Percentiles rank a stretch among this genome's conserved stretches.
Conservation (phyloP, 1,140 invertebrate species). For the Samia ricini region DNA sequence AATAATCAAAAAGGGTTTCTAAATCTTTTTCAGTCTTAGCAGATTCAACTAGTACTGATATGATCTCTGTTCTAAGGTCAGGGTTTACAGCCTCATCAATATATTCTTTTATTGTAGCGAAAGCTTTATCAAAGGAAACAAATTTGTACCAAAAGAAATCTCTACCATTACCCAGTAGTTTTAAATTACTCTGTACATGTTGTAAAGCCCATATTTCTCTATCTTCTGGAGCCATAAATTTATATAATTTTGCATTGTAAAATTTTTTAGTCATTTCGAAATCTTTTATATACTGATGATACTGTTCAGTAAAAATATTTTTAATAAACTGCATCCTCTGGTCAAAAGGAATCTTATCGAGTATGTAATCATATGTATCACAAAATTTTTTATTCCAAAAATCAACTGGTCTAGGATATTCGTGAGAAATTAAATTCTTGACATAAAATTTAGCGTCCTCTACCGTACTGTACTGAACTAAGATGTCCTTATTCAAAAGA, state of each 20-base stretch:
- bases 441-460: slow-evolving; percentile 44
- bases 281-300: slow-evolving; percentile 40
- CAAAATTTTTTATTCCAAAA: slow-evolving; percentile 44
- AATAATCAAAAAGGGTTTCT: slow-evolving; percentile 42
- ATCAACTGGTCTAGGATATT: not conserved
- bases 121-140: slow-evolving; percentile 44
- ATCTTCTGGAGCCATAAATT: slow-evolving; percentile 39
- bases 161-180: slow-evolving; percentile 32
- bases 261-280: slow-evolving; percentile 49
- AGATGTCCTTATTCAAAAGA: slow-evolving; percentile 29
- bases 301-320: slow-evolving; percentile 39
- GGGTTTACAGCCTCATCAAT: slow-evolving; percentile 30
- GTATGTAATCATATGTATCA: slow-evolving; percentile 26
- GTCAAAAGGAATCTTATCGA: slow-evolving; percentile 37
- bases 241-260: slow-evolving; percentile 39
- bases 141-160: slow-evolving; percentile 52
- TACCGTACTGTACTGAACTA: slow-evolving; percentile 33
- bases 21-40: slow-evolving; percentile 39
- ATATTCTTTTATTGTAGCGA: slow-evolving; percentile 41
- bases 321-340: slow-evolving; percentile 41
- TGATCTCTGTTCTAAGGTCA: slow-evolving; percentile 30
- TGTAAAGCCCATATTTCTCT: slow-evolving; percentile 49
- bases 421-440: slow-evolving; percentile 20
- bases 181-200: slow-evolving; percentile 38
- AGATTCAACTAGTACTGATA: slow-evolving; percentile 37